A percentile compares a stretch with the other conserved stretches of the same genome.
phyloP scores from a whole-genome alignment of 2,113 vertebrate species.

The Labeo rohita region DNA sequence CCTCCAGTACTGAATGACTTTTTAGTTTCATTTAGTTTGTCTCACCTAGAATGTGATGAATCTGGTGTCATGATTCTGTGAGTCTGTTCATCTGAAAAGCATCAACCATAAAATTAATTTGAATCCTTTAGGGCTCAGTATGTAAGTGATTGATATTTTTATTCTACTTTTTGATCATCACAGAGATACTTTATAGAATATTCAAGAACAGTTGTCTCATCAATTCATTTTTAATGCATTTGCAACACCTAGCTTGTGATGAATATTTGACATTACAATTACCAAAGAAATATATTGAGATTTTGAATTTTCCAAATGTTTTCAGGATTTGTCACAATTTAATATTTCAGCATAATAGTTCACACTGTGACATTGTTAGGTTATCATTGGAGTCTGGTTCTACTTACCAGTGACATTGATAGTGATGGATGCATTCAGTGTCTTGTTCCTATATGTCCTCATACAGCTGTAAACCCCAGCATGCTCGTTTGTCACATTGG shows the following conservation, averaged over 20 bases:
- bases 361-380: not conserved
- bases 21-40: not conserved
- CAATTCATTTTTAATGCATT: too few species aligned
- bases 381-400: not conserved
- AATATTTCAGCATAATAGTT: not conserved
- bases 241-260: not conserved
- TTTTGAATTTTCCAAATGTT: not conserved
- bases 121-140: not conserved
- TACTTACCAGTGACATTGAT: conserved; percentile 62
- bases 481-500: conserved; percentile 5
- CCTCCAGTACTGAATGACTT: not conserved
- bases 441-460: not conserved
- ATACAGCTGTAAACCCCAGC: conserved; percentile 61
- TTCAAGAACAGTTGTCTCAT: too few species aligned
- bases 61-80: not conserved
- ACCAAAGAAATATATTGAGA: not conserved
- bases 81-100: too few species aligned
- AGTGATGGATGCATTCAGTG: not conserved
- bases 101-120: too few species aligned
- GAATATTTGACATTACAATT: not conserved
- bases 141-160: too few species aligned
- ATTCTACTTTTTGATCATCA: too few species aligned
- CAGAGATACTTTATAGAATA: too few species aligned
- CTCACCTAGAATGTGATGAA: not conserved
- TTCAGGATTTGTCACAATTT: not conserved